phyloP scores from a whole-genome alignment of 2,888 invertebrate species.

The Metallyticus violacea region DNA sequence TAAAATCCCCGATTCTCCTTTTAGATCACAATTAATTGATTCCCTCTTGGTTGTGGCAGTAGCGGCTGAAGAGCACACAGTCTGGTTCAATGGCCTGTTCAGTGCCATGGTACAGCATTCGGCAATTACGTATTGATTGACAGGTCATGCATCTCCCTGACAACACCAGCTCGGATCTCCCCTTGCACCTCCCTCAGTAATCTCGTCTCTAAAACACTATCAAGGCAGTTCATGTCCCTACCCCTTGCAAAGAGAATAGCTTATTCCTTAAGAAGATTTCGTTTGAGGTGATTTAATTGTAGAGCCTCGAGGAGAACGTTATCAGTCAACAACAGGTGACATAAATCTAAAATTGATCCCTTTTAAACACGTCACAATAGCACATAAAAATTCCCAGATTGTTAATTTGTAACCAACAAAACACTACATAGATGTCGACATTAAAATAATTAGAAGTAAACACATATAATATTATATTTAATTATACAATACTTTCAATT shows the following conservation, averaged over 20 bases:
- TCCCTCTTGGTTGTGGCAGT: background rate
- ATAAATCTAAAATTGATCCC: too few relatives aligned
- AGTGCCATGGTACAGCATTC: slow-evolving; percentile 24
- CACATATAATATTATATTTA: too few relatives aligned
- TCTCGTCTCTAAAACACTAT: background rate
- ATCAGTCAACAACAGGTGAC: too few relatives aligned
- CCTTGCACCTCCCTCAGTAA: background rate
- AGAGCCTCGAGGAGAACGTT: too few relatives aligned
- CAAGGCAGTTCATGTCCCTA: background rate
- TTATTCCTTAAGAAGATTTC: background rate
- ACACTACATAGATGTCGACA: too few relatives aligned
- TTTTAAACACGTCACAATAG: too few relatives aligned
- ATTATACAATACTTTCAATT: too few relatives aligned
- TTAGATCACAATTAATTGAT: slow-evolving; percentile 12
- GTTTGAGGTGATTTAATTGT: too few relatives aligned
- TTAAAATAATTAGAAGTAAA: too few relatives aligned
- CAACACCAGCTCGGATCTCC: slow-evolving; percentile 22
- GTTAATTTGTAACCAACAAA: too few relatives aligned
- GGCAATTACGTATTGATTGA: slow-evolving; percentile 32
- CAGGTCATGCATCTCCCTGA: slow-evolving; percentile 28
- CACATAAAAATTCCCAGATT: too few relatives aligned
- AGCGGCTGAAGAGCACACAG: background rate
- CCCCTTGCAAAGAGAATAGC: background rate
- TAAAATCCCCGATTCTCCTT: background rate
- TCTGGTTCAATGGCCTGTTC: background rate